Evolutionary conservation across 2,888 invertebrate genomes (phyloP), one percentile per base, ranked within the genome.

Genomic region (Zhengitettix transpicula): DNA sequence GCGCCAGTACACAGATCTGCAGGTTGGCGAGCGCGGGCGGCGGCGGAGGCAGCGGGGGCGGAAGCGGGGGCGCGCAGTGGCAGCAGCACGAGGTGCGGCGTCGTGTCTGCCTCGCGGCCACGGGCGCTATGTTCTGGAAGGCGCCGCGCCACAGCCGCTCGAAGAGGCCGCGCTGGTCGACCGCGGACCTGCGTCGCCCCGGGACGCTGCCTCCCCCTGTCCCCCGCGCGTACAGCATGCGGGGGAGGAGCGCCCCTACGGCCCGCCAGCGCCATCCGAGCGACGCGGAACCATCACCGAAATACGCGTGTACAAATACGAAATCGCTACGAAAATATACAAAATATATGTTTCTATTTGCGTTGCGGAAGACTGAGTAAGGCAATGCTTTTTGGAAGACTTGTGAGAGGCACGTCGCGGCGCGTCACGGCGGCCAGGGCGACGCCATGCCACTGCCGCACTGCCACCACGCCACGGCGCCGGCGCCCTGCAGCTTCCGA

Each of bases 71-170:
- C 40, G 58, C 17, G 40, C 60, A 63, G 52, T 60, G 62, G 55
- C 63, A 63, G 47, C 63, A 63, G 44, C 63, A 63, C 28, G 52
- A 58, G 47, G 47, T n/a, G 47, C n/a, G 14, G 9, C 47, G 47
- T 12, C 14, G 47, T 3, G 14, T 55, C 51, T 54, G 58, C 47
- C 63, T 64, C 51, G 62, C 63, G 2, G 65, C 63, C 57, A 61
- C 63, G 28, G 28, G 28, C 28, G 28, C 28, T 56, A 66, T 65
- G n/a, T 66, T 67, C 15, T 71, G 71, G 68, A 81, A 81, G 53
- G 81, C 80, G 59, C 85, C 85, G 53, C 83, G 78, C 86, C 86
- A 86, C 58, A 86, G 75, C 17, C 84, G 76, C 67, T 86, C 85
- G 71, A 87, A 86, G 60, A 85, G 81, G 47, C 82, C 76, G 62